These are phyloP conservation scores for Chironomus tepperi DNA, from an alignment of 1,140 invertebrate genomes.

Conservation along the genomic window DNA sequence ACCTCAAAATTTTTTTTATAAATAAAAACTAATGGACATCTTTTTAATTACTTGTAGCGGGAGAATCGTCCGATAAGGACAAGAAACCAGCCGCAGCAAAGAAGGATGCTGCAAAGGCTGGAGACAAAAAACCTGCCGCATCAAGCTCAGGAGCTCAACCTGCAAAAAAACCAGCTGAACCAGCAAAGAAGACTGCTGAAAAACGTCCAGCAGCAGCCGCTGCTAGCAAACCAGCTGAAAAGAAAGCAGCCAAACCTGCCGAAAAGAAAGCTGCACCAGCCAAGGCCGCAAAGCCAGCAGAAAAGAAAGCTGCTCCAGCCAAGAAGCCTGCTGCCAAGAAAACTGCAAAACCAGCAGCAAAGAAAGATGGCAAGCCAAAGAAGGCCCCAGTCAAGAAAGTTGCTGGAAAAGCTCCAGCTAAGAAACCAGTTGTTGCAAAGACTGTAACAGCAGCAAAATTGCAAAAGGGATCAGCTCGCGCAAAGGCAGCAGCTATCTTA, in stretches of 20 bases:
- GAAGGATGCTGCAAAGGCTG: constrained; percentile 33
- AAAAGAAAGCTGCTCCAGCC: constrained; percentile 36
- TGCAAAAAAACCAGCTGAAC: constrained; percentile 34
- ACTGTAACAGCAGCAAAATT: constrained; percentile 34
- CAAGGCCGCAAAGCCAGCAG: constrained; percentile 28
- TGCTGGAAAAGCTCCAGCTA: constrained; percentile 39
- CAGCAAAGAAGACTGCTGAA: constrained; percentile 25
- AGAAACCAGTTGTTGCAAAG: constrained; percentile 40
- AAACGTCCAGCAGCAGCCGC: no score
- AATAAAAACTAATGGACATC: no score
- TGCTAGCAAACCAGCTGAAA: no score
- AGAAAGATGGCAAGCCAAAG: constrained; percentile 32
- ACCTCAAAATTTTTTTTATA: background rate
- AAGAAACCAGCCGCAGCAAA: constrained; percentile 37
- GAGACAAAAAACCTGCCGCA: no score
- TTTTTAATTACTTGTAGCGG: constrained; percentile 28
- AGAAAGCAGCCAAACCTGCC: constrained; percentile 30
- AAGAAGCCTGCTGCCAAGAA: constrained; percentile 37
- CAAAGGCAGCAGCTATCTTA: constrained; percentile 41
- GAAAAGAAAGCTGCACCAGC: constrained; percentile 34
- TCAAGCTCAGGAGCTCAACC: constrained; percentile 26
- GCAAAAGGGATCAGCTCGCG: constrained; percentile 43
- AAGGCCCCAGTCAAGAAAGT: constrained; percentile 33
- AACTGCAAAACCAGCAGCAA: constrained; percentile 38
- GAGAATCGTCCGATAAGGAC: constrained; percentile 30